These are phyloP conservation scores for Hetaerina titia DNA, from an alignment of 2,888 invertebrate genomes.

Conservation along the genomic window DNA sequence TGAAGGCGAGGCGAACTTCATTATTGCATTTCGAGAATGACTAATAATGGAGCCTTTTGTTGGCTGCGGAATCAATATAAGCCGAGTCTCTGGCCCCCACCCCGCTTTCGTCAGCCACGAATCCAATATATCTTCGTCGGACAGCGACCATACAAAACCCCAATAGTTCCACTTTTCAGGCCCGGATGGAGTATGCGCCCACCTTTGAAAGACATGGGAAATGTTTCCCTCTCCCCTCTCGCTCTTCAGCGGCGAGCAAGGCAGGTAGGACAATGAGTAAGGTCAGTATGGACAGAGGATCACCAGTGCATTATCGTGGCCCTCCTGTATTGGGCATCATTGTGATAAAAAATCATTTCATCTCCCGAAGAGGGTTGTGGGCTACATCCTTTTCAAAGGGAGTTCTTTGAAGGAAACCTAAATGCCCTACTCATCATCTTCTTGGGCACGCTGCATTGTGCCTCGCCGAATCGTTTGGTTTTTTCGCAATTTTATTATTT, in stretches of 20 bases:
- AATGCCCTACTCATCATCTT: constrained; percentile 38
- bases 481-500: not conserved
- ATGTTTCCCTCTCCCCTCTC: not conserved
- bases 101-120: constrained; percentile 17
- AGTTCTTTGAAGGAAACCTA: not conserved
- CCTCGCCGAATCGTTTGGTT: not conserved
- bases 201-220: constrained; percentile 58
- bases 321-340: constrained; percentile 45
- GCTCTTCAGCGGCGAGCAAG: not conserved
- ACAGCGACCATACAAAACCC: constrained; percentile 36
- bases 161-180: constrained; percentile 38
- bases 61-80: constrained; percentile 60
- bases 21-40: constrained; percentile 62
- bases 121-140: constrained; percentile 67
- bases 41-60: constrained; percentile 60
- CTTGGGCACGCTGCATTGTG: constrained; percentile 42
- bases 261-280: constrained; percentile 51
- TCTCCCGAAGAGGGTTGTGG: not conserved
- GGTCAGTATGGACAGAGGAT: constrained; percentile 49
- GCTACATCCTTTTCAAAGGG: not conserved
- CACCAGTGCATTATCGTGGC: constrained; percentile 49
- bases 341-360: constrained; percentile 44
- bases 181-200: not conserved
- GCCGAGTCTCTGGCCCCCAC: constrained; percentile 6
- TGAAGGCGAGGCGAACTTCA: constrained; percentile 64